Evolutionary conservation across 2,797 vertebrate genomes (phyloP).

Genomic region (Gastrophryne carolinensis): DNA sequence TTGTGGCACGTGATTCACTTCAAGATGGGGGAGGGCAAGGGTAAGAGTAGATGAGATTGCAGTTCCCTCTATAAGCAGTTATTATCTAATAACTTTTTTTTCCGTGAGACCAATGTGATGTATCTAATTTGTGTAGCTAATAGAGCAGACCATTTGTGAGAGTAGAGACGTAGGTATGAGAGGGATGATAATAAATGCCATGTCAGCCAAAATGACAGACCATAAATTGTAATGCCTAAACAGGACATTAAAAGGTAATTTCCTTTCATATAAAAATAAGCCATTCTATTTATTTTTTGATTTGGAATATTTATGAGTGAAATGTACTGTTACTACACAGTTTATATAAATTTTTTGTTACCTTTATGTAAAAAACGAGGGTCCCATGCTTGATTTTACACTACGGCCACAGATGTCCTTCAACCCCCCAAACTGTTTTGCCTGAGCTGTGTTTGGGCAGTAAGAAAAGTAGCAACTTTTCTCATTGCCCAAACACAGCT

Average conservation of each 20-base stretch:
- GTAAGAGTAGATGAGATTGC: background rate
- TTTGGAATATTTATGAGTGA: no score
- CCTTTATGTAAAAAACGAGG: no score
- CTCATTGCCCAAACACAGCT: no score
- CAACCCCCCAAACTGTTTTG: no score
- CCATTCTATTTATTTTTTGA: background rate
- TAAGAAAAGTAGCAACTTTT: no score
- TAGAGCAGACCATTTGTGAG: conserved; percentile 17
- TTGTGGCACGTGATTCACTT: conserved; percentile 28
- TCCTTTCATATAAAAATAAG: background rate
- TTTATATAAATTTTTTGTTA: no score
- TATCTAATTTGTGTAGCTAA: conserved; percentile 33
- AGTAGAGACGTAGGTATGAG: background rate
- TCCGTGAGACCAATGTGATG: conserved; percentile 15
- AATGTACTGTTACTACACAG: no score
- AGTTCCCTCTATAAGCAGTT: conserved; percentile 28
- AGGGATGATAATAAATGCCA: background rate
- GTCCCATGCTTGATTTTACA: no score
- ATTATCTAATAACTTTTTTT: conserved; percentile 32
- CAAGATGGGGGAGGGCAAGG: background rate
- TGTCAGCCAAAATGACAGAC: conserved; percentile 14
- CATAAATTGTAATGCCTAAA: background rate
- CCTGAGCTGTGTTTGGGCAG: no score
- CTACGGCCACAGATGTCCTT: no score
- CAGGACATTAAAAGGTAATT: background rate